phyloP scores from a whole-genome alignment of 1,140 invertebrate genomes.

The Octopus sinensis region DNA sequence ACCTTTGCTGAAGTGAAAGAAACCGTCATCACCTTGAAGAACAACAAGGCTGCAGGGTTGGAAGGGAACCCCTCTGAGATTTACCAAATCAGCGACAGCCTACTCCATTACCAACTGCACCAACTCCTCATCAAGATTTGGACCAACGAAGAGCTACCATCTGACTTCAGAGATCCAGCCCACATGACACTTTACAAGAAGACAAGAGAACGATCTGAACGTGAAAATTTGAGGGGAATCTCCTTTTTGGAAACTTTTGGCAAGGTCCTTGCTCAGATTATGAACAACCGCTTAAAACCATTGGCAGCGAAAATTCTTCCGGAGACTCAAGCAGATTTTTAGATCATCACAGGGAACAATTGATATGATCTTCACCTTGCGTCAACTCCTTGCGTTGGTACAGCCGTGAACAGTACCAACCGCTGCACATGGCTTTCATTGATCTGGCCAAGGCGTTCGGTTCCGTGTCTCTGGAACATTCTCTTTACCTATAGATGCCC shows the following conservation, averaged over 20 bases:
- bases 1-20: background rate
- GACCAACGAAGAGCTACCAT: background rate
- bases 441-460: background rate
- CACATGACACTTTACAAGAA: background rate
- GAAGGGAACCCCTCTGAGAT: background rate
- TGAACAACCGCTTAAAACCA: background rate
- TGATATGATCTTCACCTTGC: background rate
- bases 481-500: background rate
- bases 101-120: no score
- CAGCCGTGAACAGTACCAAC: background rate
- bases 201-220: background rate
- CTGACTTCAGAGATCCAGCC: background rate
- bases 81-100: background rate
- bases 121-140: background rate
- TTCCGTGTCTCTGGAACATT: background rate
- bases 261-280: background rate
- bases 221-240: background rate
- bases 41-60: background rate
- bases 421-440: constrained; percentile 1
- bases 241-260: background rate
- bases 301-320: background rate
- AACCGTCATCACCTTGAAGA: background rate
- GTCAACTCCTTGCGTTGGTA: background rate
- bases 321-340: background rate
- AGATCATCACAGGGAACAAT: background rate